Evolutionary conservation across 2,797 vertebrate genomes (phyloP), one percentile per base, ranked within the genome.

Genomic region (Danio kyathit): DNA sequence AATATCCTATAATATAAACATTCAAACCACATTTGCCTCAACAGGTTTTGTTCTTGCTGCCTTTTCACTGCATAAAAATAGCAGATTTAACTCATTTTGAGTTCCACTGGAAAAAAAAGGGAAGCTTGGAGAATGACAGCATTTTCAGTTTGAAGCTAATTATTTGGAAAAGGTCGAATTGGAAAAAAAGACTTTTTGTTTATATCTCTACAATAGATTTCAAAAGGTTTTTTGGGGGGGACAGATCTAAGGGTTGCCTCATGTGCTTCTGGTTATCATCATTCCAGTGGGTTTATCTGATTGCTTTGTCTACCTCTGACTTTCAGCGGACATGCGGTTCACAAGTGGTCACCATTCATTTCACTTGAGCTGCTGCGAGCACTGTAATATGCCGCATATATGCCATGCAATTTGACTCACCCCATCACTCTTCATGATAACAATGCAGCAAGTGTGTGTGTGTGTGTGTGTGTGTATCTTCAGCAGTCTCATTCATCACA

Each of bases 401-500:
- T 19, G 14, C 17, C 44, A 44, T 80, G 61, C 79, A 74, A 16
- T 74, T 81, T 74, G 52, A 75, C 63, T 75, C 64, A 67, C 29
- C 63, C 79, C n/a, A 81, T 81, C 71, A 59, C 51, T 74, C 60
- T 81, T 74, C 44, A 59, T 52, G 72, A 59, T 67, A 72, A 75
- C 54, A 69, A 60, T 72, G 12, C 65, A 11, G 44, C 43, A 56
- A 59, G 78, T 13, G 54, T 74, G 44, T 43, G 69, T 56, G 38
- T 69, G 70, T 73, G 17, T 29, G 38, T 66, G 59, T 65, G 78
- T 56, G 69, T 13, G 46, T 74, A 38, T 63, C 76, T 64, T 44
- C 29, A 44, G 66, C 59, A 63, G 65, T 52, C 49, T 79, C 78
- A 70, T 83, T 66, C 59, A 70, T 83, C 79, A 83, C 29, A 71